phyloP scores from a whole-genome alignment of 2,888 invertebrate genomes.

The Aphelenchoides bicaudatus region DNA sequence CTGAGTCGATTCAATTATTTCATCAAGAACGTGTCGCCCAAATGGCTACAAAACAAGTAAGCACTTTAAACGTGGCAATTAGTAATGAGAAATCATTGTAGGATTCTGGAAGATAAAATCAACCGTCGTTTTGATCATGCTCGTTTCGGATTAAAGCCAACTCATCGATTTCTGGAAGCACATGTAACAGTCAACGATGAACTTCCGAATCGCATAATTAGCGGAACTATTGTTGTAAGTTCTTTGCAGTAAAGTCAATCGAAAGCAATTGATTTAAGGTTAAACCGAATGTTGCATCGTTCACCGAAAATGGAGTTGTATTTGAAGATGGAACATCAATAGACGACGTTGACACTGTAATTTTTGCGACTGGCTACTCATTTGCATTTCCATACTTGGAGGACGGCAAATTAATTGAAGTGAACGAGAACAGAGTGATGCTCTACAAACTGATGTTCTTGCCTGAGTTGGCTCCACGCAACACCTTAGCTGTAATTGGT shows the following conservation, averaged over 20 bases:
- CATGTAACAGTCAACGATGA: constrained; percentile 62
- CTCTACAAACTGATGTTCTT: constrained; percentile 63
- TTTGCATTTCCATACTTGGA: constrained; percentile 31
- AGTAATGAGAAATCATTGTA: no score
- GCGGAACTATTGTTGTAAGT: background rate
- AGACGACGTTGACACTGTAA: constrained; percentile 41
- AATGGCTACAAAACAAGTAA: constrained; percentile 15
- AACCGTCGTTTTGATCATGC: constrained; percentile 56
- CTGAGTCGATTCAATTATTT: constrained; percentile 21
- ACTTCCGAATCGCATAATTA: constrained; percentile 35
- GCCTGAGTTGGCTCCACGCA: constrained; percentile 51
- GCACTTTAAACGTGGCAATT: no score
- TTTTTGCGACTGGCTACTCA: constrained; percentile 43
- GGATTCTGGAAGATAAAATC: background rate
- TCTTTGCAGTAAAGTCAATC: background rate
- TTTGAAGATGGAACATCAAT: constrained; percentile 46
- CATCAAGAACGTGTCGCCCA: constrained; percentile 17
- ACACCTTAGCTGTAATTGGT: constrained; percentile 63
- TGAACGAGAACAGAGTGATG: constrained; percentile 45
- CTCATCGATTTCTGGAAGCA: constrained; percentile 47
- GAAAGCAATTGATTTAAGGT: constrained; percentile 62
- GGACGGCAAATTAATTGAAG: constrained; percentile 39
- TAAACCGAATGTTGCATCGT: constrained; percentile 43
- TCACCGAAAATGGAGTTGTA: constrained; percentile 37
- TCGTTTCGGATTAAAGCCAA: constrained; percentile 62